Conservation (phyloP, 2,113 vertebrate species). For the Semicossyphus pulcher region DNA sequence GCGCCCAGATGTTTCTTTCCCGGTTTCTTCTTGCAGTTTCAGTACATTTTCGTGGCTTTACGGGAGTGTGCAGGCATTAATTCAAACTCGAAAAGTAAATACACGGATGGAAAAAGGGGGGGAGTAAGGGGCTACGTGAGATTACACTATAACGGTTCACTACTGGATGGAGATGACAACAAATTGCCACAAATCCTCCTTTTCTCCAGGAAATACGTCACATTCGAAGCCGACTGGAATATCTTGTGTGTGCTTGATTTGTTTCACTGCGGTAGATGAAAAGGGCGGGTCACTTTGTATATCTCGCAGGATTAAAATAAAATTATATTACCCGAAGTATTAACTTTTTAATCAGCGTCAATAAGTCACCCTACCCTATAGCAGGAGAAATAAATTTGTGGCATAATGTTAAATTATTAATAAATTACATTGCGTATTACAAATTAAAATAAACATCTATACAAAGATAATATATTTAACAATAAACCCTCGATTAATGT, state of each 20-base stretch:
- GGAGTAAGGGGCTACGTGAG: background rate
- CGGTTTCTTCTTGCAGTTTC: constrained; percentile 1
- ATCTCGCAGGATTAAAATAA: too few species aligned
- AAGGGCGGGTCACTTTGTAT: constrained; percentile 33
- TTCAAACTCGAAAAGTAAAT: constrained; percentile 3
- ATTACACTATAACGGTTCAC: constrained; percentile 23
- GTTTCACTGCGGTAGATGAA: fast-evolving
- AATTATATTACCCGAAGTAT: too few species aligned
- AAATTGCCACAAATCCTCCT: constrained; percentile 73
- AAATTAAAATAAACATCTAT: background rate
- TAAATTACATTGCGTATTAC: background rate
- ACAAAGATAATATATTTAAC: fast-evolving
- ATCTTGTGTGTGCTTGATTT: constrained; percentile 51
- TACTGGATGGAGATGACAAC: constrained; percentile 69
- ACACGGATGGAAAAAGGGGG: background rate
- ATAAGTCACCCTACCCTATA: too few species aligned
- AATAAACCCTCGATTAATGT: background rate
- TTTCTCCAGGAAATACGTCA: constrained; percentile 85
- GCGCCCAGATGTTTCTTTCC: background rate
- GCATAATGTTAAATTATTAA: too few species aligned
- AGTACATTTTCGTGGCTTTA: background rate
- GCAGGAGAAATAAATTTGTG: background rate
- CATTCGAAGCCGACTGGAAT: constrained; percentile 28
- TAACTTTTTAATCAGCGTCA: too few species aligned
- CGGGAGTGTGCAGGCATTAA: background rate